phyloP scores from a whole-genome alignment of 2,113 vertebrate species.

The Ceuthmochares aereus region DNA sequence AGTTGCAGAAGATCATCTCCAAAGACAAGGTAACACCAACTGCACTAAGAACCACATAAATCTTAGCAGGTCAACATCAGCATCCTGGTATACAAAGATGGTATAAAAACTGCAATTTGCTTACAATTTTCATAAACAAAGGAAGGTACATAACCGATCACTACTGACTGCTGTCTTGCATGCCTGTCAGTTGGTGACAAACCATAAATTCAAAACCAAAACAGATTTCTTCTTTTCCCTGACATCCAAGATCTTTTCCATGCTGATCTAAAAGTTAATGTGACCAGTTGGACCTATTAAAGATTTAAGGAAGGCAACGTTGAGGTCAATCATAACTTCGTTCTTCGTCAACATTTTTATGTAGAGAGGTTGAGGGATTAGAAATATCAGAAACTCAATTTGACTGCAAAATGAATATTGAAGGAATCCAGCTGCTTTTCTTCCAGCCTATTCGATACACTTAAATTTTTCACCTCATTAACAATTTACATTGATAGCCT shows the following conservation, averaged over 20 bases:
- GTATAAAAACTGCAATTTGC: neutral
- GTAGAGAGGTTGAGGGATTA: slow-evolving; percentile 60
- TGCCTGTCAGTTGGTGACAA: neutral
- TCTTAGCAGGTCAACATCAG: neutral
- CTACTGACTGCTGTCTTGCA: neutral
- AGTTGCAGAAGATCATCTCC: neutral
- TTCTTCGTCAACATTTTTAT: slow-evolving; percentile 15
- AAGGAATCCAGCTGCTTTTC: slow-evolving; percentile 50
- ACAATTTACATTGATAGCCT: slow-evolving; percentile 71
- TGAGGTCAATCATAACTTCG: neutral
- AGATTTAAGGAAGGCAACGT: slow-evolving; percentile 26
- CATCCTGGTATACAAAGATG: neutral
- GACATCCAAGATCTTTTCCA: neutral
- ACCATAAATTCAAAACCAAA: neutral
- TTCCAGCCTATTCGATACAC: slow-evolving; percentile 11
- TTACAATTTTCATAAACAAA: neutral
- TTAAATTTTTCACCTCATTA: slow-evolving; percentile 70
- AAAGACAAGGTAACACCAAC: neutral
- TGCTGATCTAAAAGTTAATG: neutral
- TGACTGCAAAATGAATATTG: slow-evolving; percentile 66
- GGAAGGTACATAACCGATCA: neutral
- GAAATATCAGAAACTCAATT: slow-evolving; percentile 66
- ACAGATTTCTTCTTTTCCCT: neutral
- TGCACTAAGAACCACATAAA: neutral
- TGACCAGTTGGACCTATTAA: neutral